phyloP scores from a whole-genome alignment of 2,888 invertebrate genomes.

The Tetramorium bicarinatum region DNA sequence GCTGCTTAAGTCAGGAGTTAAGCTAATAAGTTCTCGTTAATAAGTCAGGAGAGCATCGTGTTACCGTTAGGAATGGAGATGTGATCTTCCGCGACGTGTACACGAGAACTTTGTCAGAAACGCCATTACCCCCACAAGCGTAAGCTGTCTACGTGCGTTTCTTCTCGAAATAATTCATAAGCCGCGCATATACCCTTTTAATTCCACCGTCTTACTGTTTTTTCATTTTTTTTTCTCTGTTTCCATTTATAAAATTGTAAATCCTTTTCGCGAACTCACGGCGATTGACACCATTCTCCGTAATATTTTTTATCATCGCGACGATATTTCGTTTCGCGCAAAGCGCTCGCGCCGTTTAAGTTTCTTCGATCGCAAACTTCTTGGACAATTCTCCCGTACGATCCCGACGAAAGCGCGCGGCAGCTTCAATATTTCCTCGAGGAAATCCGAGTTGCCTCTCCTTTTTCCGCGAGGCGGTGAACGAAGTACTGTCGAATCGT shows the following conservation, averaged over 20 bases:
- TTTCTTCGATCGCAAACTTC: conserved; percentile 43
- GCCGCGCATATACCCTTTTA: neutral
- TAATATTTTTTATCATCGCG: too few species aligned
- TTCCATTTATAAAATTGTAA: neutral
- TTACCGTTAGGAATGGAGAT: conserved; percentile 32
- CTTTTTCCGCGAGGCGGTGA: conserved; percentile 17
- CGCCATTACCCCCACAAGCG: neutral
- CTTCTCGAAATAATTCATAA: neutral
- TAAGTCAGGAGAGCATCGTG: conserved; percentile 31
- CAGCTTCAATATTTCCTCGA: conserved; percentile 34
- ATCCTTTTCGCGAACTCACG: neutral
- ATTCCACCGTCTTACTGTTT: neutral
- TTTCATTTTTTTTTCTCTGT: neutral
- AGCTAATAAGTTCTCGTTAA: conserved; percentile 49
- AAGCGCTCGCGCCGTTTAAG: conserved; percentile 36
- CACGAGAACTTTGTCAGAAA: conserved; percentile 17
- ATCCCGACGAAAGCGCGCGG: conserved; percentile 29
- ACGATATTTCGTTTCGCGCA: neutral
- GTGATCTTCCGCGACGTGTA: conserved; percentile 31
- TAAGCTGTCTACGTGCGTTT: neutral
- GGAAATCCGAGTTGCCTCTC: conserved; percentile 37
- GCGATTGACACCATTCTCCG: neutral
- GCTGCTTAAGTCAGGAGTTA: conserved; percentile 37
- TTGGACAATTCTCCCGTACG: conserved; percentile 32
- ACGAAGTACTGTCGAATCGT: conserved; percentile 49